Conservation (phyloP, 2,797 vertebrate genomes). For the Mormyrops attenuatus region DNA sequence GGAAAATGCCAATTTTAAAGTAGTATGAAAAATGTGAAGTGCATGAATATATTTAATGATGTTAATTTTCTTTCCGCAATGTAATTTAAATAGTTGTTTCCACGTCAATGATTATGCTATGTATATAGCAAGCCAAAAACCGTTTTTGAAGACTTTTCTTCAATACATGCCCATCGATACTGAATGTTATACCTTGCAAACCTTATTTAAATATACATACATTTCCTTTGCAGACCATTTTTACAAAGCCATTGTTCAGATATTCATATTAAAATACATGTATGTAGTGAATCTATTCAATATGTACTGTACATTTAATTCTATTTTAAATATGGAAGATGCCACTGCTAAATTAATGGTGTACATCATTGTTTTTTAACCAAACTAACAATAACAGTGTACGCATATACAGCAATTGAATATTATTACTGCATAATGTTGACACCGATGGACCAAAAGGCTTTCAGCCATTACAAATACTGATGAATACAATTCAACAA, state of each 20-base stretch:
- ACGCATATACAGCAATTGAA: background rate
- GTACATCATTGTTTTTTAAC: background rate
- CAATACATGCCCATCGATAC: background rate
- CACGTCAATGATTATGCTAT: background rate
- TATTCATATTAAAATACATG: slow-evolving; percentile 14
- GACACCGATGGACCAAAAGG: background rate
- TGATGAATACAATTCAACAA: background rate
- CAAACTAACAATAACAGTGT: background rate
- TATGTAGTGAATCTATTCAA: slow-evolving; percentile 25
- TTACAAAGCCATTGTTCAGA: slow-evolving; percentile 10
- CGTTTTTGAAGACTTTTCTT: background rate
- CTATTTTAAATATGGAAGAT: slow-evolving; percentile 30
- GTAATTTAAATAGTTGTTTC: slow-evolving; percentile 3
- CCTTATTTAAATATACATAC: slow-evolving; percentile 18
- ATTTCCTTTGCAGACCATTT: slow-evolving; percentile 18
- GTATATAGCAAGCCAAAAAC: background rate
- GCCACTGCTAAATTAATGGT: background rate
- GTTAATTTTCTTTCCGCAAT: background rate
- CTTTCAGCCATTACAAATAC: background rate
- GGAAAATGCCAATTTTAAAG: slow-evolving; percentile 12
- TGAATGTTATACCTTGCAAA: slow-evolving; percentile 16
- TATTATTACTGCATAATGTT: slow-evolving; percentile 13
- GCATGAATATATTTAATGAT: background rate
- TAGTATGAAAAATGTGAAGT: background rate
- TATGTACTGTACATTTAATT: background rate